Evolutionary conservation across 2,888 invertebrate genomes (phyloP).

Genomic region (Tachystola acroxantha): DNA sequence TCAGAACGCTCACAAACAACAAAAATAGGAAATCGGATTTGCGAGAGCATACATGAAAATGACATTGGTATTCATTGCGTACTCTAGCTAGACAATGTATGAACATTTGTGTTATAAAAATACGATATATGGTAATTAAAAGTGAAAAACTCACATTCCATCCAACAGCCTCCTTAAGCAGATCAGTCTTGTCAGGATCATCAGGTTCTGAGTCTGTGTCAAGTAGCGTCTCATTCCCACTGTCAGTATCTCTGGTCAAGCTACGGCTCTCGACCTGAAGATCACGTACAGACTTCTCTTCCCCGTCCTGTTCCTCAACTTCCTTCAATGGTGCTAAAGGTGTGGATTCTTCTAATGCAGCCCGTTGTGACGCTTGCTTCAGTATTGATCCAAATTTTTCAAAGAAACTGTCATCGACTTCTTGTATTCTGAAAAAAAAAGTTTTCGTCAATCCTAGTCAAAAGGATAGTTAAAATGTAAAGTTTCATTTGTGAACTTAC

Average conservation of each 20-base stretch:
- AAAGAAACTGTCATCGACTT: conserved; percentile 90
- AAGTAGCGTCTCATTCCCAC: conserved; percentile 75
- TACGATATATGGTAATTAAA: too few relatives aligned
- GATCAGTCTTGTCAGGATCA: conserved; percentile 79
- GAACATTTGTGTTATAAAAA: too few relatives aligned
- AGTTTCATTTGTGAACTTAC: neutral
- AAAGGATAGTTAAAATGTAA: too few relatives aligned
- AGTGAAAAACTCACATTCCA: conserved; percentile 83
- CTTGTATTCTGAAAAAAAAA: conserved; percentile 82
- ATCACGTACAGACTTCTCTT: conserved; percentile 49
- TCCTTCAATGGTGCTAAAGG: conserved; percentile 74
- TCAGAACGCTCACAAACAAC: too few relatives aligned
- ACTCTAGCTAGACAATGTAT: too few relatives aligned
- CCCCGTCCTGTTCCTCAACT: conserved; percentile 60
- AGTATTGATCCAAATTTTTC: conserved; percentile 88
- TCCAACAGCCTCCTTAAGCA: conserved; percentile 81
- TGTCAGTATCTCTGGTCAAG: conserved; percentile 62
- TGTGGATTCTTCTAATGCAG: conserved; percentile 75
- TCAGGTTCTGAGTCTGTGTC: conserved; percentile 83
- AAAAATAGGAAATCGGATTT: too few relatives aligned
- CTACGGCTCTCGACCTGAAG: conserved; percentile 53
- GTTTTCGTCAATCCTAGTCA: neutral
- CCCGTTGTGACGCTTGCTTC: conserved; percentile 79
- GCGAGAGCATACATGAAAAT: too few relatives aligned
- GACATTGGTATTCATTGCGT: too few relatives aligned